A percentile compares a stretch with the other conserved stretches of the same genome.
Conservation (phyloP, 2,797 vertebrate species). For the Parambassis ranga region DNA sequence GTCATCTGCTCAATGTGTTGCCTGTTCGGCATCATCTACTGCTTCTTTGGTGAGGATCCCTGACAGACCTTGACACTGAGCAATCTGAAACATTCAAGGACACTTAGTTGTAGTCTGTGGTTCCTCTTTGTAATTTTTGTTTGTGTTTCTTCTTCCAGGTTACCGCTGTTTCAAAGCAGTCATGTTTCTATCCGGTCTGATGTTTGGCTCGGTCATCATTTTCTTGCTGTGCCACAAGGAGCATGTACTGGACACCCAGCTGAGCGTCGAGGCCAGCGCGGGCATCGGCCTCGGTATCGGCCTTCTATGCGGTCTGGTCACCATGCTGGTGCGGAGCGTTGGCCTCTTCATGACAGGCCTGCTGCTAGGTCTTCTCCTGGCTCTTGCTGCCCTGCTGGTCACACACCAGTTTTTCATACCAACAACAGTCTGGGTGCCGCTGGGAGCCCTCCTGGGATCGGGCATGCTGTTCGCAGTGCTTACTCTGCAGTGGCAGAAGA, state of each 20-base stretch:
- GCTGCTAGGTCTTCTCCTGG: conserved; percentile 86
- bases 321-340: conserved; percentile 89
- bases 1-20: conserved; percentile 89
- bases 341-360: conserved; percentile 91
- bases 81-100: neutral
- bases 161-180: conserved; percentile 92
- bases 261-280: conserved; percentile 87
- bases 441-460: conserved; percentile 82
- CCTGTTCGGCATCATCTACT: conserved; percentile 90
- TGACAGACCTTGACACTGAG: neutral
- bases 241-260: conserved; percentile 86
- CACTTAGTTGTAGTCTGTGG: neutral
- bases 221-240: conserved; percentile 91
- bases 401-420: conserved; percentile 83
- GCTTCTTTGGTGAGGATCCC: conserved; percentile 87
- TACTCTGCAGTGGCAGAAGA: conserved; percentile 87
- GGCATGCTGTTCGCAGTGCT: conserved; percentile 88
- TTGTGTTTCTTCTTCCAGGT: conserved; percentile 61
- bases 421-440: conserved; percentile 85
- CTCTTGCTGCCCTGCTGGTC: conserved; percentile 79
- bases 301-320: conserved; percentile 89
- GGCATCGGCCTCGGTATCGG: conserved; percentile 90
- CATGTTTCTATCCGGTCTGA: conserved; percentile 91
- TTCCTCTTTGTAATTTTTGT: neutral
- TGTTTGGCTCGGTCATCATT: conserved; percentile 88